Percentiles rank a stretch among this genome's conserved stretches.
Evolutionary conservation across 30 jellyfish, hydroid and myxozoan genomes (phyloP).

Genomic region (Euphysa ruthae): DNA sequence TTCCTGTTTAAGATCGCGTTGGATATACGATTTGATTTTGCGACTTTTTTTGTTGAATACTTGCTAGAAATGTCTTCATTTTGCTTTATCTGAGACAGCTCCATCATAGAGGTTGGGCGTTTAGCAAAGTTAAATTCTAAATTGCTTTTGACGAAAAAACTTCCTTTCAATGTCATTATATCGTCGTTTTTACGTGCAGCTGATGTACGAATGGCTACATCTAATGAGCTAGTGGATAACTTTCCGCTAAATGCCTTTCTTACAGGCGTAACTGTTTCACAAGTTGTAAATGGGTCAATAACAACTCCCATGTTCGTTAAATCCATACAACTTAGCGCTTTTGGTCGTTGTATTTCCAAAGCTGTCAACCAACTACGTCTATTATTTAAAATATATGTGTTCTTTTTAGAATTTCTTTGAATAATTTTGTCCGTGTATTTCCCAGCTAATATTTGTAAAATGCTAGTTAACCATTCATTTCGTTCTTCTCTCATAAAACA

Average conservation of each 20-base stretch:
- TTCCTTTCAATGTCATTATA: too few relatives aligned
- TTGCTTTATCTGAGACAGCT: too few relatives aligned
- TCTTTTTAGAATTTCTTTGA: not conserved
- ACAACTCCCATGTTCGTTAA: constrained; percentile 7
- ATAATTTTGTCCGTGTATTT: constrained; percentile 3
- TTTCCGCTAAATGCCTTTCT: not conserved
- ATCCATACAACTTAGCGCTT: constrained; percentile 19
- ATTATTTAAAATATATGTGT: not conserved
- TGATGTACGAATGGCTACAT: too few relatives aligned
- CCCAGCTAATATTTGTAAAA: constrained; percentile 15
- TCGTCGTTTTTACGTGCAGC: too few relatives aligned
- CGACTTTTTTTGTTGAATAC: too few relatives aligned
- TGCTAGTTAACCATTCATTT: constrained; percentile 23
- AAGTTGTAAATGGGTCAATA: not conserved
- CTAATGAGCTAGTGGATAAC: too few relatives aligned
- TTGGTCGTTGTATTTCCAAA: not conserved
- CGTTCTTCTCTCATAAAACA: constrained; percentile 28
- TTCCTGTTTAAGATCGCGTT: too few relatives aligned
- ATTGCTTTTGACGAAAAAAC: too few relatives aligned
- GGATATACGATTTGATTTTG: too few relatives aligned
- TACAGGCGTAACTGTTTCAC: not conserved
- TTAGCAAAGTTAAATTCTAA: too few relatives aligned
- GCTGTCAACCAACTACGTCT: not conserved
- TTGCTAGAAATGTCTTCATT: too few relatives aligned
- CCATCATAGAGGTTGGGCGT: too few relatives aligned